These are phyloP conservation scores for Sebastes schlegelii DNA, from an alignment of 2,113 vertebrate genomes.

Conservation along the genomic window DNA sequence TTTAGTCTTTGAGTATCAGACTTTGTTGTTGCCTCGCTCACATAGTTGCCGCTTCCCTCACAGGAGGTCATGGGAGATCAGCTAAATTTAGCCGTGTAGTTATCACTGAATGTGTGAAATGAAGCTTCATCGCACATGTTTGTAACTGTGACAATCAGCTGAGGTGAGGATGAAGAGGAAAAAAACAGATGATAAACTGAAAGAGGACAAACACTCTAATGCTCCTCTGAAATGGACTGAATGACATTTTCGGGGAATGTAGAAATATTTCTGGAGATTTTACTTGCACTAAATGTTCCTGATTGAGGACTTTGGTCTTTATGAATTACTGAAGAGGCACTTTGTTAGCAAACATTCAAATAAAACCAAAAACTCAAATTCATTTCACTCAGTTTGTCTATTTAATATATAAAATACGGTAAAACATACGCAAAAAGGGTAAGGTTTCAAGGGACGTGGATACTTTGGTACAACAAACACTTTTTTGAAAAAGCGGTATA, in stretches of 20 bases:
- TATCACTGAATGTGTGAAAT: constrained; percentile 38
- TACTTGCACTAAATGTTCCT: neutral
- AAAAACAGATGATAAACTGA: neutral
- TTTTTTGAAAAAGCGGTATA: constrained; percentile 96
- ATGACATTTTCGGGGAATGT: neutral
- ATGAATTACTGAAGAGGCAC: neutral
- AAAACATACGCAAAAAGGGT: constrained; percentile 90
- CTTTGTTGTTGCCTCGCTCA: neutral
- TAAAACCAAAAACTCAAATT: constrained; percentile 52
- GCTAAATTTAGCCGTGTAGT: constrained; percentile 42
- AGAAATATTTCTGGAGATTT: neutral
- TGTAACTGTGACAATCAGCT: constrained; percentile 33
- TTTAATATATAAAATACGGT: constrained; percentile 92
- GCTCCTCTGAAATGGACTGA: neutral
- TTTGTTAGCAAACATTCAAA: constrained; percentile 5
- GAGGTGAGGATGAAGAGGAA: neutral
- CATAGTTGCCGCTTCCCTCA: neutral
- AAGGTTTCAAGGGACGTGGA: constrained; percentile 92
- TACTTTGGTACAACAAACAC: constrained; percentile 96
- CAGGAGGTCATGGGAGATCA: neutral
- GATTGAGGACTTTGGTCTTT: neutral
- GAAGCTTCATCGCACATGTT: constrained; percentile 12
- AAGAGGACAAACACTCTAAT: neutral
- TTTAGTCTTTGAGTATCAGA: neutral
- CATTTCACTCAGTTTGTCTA: constrained; percentile 87